Evolutionary conservation across 2,797 vertebrate species (phyloP), one percentile per base, ranked within the genome.

Genomic region (Aeoliscus strigatus): DNA sequence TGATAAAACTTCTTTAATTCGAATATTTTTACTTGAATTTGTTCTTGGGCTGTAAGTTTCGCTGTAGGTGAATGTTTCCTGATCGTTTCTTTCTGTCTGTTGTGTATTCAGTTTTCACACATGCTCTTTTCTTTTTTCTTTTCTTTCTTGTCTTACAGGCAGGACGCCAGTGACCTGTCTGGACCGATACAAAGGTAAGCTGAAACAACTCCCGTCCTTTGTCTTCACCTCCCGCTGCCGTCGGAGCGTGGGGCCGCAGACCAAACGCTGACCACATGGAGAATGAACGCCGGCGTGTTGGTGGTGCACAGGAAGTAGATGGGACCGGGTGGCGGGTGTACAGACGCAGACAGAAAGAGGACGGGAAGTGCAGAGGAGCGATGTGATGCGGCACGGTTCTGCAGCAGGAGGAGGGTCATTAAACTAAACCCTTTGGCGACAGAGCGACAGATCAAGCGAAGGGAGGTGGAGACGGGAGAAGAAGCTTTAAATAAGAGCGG

Each of bases 111-210:
- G n/a, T n/a, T n/a, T n/a, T n/a, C n/a, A n/a, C n/a, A n/a, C n/a
- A n/a, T 11, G 30, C 26, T 1, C 16, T 15, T 10, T 13, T 39
- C 32, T 43, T 13, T 18, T 27, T 23, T 28, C 12, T 5, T 14
- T 11, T 60, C 8, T 40, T 13, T 63, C 29, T 62, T 77, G 27
- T 66, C 30, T 82, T 75, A 35, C 75, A 90, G 89, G 85, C 89
- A 90, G 86, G 87, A 88, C 77, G 84, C 83, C 77, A 74, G 80
- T 42, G 89, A 90, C 74, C 86, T 90, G 69, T 81, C 88, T 28
- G 88, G 88, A 68, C 73, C 82, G 42, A 85, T 90, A 77, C 89
- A 90, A 77, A 90, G 89, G 89, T 89, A 82, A 21, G 1, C 64
- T 38, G 58, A 18, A 24, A 9, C 49, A 11, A n/a, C 15, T 36